phyloP scores from a whole-genome alignment of 1,140 invertebrate genomes.

The Drosophila jambulina region DNA sequence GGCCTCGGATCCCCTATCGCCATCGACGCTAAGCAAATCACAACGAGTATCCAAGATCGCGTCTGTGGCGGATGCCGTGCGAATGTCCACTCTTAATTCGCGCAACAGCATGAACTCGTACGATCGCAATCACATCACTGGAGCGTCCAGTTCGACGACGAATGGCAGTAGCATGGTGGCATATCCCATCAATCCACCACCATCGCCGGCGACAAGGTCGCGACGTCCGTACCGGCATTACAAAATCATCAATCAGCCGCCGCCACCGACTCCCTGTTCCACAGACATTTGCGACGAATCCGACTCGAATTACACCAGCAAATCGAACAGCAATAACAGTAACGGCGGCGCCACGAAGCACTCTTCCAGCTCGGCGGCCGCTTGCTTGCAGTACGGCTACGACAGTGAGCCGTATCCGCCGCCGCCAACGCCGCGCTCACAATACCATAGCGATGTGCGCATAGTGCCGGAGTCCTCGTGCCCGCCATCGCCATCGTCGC shows the following conservation, averaged over 20 bases:
- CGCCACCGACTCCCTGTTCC: constrained; percentile 96
- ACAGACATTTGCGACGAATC: constrained; percentile 97
- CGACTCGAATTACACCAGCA: constrained; percentile 89
- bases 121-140: constrained; percentile 92
- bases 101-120: constrained; percentile 89
- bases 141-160: constrained; percentile 91
- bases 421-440: constrained; percentile 93
- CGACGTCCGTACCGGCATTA: constrained; percentile 91
- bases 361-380: constrained; percentile 75
- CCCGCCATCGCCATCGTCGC: constrained; percentile 92
- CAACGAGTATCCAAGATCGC: constrained; percentile 85
- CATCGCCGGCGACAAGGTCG: constrained; percentile 93
- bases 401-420: constrained; percentile 92
- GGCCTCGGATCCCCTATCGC: constrained; percentile 87
- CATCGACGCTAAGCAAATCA: constrained; percentile 85
- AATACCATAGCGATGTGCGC: constrained; percentile 89
- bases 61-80: constrained; percentile 87
- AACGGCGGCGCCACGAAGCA: constrained; percentile 74
- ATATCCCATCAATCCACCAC: constrained; percentile 91
- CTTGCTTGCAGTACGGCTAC: constrained; percentile 86
- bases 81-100: constrained; percentile 89
- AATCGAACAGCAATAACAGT: constrained; percentile 84
- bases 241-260: constrained; percentile 92
- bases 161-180: constrained; percentile 86
- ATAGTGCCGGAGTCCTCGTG: constrained; percentile 87